Conservation (phyloP, 2,888 invertebrate genomes). For the Tipula helvola region DNA sequence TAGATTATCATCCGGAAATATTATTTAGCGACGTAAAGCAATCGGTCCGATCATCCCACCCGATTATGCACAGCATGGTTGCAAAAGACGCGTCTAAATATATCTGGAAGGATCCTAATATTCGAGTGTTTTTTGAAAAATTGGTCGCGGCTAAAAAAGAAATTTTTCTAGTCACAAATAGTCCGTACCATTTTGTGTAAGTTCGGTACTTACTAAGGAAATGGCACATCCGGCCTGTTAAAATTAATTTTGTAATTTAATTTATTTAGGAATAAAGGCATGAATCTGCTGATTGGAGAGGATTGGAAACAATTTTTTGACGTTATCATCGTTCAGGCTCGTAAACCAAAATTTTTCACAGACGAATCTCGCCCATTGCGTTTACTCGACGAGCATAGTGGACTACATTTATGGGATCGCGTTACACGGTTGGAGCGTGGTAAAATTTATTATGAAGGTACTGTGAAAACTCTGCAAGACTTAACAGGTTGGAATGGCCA, state of each 20-base stretch:
- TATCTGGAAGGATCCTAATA: constrained; percentile 59
- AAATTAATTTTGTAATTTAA: not conserved
- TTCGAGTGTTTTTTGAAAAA: constrained; percentile 62
- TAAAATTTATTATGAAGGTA: constrained; percentile 89
- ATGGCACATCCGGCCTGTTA: not conserved
- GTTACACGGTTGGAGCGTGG: constrained; percentile 79
- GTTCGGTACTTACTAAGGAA: constrained; percentile 22
- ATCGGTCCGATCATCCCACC: constrained; percentile 78
- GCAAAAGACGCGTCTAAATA: constrained; percentile 67
- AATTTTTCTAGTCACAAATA: constrained; percentile 91
- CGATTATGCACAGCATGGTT: constrained; percentile 82
- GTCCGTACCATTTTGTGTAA: constrained; percentile 92
- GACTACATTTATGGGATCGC: constrained; percentile 82
- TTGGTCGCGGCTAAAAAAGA: constrained; percentile 67
- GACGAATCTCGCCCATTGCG: constrained; percentile 83
- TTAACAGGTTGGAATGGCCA: constrained; percentile 88
- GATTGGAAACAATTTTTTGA: constrained; percentile 90
- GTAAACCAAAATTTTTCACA: constrained; percentile 93
- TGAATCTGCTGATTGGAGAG: constrained; percentile 75
- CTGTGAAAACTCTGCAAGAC: constrained; percentile 79
- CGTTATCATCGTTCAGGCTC: constrained; percentile 86
- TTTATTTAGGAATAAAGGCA: constrained; percentile 65
- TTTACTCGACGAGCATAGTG: constrained; percentile 67
- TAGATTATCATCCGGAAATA: constrained; percentile 91
- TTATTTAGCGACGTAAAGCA: constrained; percentile 89